These are phyloP conservation scores for Scaeva pyrastri DNA, from an alignment of 2,888 invertebrate species.

Conservation along the genomic window DNA sequence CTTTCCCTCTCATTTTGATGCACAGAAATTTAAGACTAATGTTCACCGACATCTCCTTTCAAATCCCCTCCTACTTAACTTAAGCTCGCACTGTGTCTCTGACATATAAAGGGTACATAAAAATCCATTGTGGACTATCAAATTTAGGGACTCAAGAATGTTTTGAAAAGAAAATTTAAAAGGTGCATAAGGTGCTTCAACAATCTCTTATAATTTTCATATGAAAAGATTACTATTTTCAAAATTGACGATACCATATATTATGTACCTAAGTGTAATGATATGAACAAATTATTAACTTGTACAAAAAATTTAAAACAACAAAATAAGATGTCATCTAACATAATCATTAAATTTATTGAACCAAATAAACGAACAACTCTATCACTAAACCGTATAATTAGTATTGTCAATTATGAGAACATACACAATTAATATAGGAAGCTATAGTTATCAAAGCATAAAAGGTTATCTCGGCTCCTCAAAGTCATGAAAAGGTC, in stretches of 20 bases:
- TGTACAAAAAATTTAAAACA: neutral
- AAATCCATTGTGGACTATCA: no score
- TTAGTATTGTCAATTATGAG: constrained; percentile 73
- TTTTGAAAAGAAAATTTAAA: no score
- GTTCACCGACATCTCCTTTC: no score
- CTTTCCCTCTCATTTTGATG: no score
- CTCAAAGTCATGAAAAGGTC: constrained; percentile 41
- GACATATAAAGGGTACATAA: no score
- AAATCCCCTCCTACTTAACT: no score
- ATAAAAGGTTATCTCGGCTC: constrained; percentile 54
- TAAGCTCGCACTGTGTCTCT: no score
- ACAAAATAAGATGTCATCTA: neutral
- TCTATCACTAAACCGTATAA: constrained; percentile 66
- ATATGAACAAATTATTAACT: neutral
- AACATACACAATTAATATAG: constrained; percentile 69
- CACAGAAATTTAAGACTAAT: no score
- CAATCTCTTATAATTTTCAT: no score
- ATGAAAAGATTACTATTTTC: no score
- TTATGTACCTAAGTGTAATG: neutral
- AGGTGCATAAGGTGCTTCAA: no score
- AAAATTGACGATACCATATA: neutral
- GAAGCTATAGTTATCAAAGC: constrained; percentile 47
- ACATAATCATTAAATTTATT: constrained; percentile 37
- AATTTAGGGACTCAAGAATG: no score
- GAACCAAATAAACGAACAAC: constrained; percentile 50